Evolutionary conservation across 2,113 vertebrate species (phyloP), one percentile per base, ranked within the genome.

Genomic region (Thamnaconus septentrionalis): DNA sequence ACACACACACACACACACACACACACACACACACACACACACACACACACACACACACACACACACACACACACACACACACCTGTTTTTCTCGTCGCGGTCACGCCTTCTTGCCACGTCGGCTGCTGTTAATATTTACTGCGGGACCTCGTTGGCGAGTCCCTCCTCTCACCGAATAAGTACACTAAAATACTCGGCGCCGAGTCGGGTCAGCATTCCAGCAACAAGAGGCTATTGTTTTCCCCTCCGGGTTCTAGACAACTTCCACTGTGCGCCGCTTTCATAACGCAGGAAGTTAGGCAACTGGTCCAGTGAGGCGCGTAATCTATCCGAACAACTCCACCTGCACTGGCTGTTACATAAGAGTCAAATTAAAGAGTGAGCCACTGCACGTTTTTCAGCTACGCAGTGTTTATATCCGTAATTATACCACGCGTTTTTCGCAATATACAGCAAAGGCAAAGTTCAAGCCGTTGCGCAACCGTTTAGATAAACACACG

Each of bases 201-300:
- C 12, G 9, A 56, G 70, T 61, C 41, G 62, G 74, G 72, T 65
- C 78, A 58, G 56, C 85, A 91, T 82, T 87, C 85, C 84, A 71
- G 52, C 7, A n/a, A 71, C 87, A 80, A 82, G 75, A 73, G 57
- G 45, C 79, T 69, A 73, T 80, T 85, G 84, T 87, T 83, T 73
- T 31, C 18, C 18, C 69, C 60, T 76, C 52, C 56, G 69, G 42
- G 61, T 48, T 71, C 46, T 39, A 56, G n/a, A 56, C 39, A 49
- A 73, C 71, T 69, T 82, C 64, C 74, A 54, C 59, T 75, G 46
- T 31, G 18, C 56, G 52, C 18, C 53, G 3, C 66, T 82, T 88
- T 74, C 77, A 78, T 58, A 85, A 83, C 58, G 66, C 69, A 52
- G 81, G 69, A 87, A 75, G 78, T 80, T 83, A 69, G 66, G 79